Evolutionary conservation across 2,888 invertebrate genomes (phyloP), one percentile per base, ranked within the genome.

Genomic region (Imbricaverruca yamaguchii): DNA sequence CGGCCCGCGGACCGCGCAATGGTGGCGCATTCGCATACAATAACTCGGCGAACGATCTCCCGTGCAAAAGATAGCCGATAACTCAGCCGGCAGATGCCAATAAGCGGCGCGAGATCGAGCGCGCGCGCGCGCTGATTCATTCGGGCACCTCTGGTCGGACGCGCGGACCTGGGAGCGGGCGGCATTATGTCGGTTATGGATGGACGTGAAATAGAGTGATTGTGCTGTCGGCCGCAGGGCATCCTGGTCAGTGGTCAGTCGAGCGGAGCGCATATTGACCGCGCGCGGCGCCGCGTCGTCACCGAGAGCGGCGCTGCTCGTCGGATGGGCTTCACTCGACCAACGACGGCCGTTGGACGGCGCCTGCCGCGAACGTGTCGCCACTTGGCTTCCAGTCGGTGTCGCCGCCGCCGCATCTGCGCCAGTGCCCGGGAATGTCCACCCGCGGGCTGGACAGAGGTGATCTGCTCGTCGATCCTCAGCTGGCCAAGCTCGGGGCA

Each of bases 161-260:
- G 67, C 25, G 11, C 67, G 67, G 67, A 67, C 25, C 10, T 18
- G 67, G 25, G 25, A 13, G n/a, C 12, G 13, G 18, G 61, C 18
- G 23, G 67, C 25, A 25, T 67, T 25, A n/a, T 65, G 67, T 9
- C n/a, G 25, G 23, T 13, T 25, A 25, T 67, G n/a, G 67, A 67
- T 25, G 67, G 25, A 67, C 65, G 67, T 67, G 67, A 67, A 67
- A 25, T 67, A 25, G 67, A 25, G 67, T 67, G 67, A 67, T 67
- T 67, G 67, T n/a, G 25, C 25, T 25, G 67, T 7, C 15, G 61
- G 39, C 39, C 39, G 39, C 39, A 39, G 39, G 39, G 39, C 39
- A 39, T 39, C 39, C 39, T 39, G 39, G 39, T 39, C 39, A 39
- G 39, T 39, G 39, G 39, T 39, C 39, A 39, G 39, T 39, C 39